phyloP scores from a whole-genome alignment of 2,888 invertebrate genomes.

The Plagodis pulveraria region DNA sequence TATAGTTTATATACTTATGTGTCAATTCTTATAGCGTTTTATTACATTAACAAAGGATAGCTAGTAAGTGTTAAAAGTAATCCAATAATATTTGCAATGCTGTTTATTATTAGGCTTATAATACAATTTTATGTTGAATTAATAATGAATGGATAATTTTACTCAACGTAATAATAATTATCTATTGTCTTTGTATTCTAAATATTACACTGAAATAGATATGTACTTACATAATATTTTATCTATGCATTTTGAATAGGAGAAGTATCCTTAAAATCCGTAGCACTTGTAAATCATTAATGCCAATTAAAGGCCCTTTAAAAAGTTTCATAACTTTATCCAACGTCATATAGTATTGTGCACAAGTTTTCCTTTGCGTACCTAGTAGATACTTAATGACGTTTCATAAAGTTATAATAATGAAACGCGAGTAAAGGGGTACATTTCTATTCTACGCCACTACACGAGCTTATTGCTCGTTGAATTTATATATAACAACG shows the following conservation, averaged over 20 bases:
- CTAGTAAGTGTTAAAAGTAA: conserved; percentile 83
- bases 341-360: too few species aligned
- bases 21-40: conserved; percentile 86
- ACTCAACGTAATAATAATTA: conserved; percentile 17
- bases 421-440: too few species aligned
- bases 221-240: conserved; percentile 17
- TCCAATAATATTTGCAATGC: conserved; percentile 66
- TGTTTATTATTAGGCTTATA: conserved; percentile 71
- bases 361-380: too few species aligned
- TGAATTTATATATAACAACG: conserved; percentile 70
- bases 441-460: conserved; percentile 28
- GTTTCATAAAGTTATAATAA: too few species aligned
- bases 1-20: conserved; percentile 86
- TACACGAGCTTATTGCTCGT: conserved; percentile 42
- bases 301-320: too few species aligned
- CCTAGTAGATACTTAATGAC: too few species aligned
- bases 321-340: too few species aligned
- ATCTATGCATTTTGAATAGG: conserved; percentile 15
- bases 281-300: conserved; percentile 22
- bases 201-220: conserved; percentile 17
- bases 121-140: conserved; percentile 51
- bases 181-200: conserved; percentile 28
- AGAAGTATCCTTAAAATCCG: conserved; percentile 15
- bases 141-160: conserved; percentile 40
- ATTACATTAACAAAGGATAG: conserved; percentile 83